Conservation (phyloP, 1,140 invertebrate genomes). For the Paralvinella palmiformis region DNA sequence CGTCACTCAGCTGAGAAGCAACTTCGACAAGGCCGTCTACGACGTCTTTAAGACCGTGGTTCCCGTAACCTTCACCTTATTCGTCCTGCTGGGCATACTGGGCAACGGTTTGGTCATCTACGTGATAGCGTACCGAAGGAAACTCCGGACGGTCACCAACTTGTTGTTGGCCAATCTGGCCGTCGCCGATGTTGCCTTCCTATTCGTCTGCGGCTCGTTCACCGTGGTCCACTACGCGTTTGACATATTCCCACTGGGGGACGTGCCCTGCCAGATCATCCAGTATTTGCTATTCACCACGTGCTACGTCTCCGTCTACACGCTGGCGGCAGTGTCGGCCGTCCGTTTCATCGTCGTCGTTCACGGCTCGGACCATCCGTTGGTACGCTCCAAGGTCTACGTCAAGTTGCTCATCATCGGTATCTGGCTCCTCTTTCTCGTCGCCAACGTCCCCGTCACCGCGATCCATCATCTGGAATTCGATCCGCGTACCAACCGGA, state of each 20-base stretch:
- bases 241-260: conserved; percentile 3
- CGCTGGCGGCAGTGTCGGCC: conserved; percentile 78
- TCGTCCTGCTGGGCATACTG: not conserved
- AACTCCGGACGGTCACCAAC: conserved; percentile 16
- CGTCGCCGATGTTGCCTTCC: conserved; percentile 14
- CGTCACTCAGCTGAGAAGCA: too few relatives aligned
- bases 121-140: conserved; percentile 6
- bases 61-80: not conserved
- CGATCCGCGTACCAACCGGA: conserved; percentile 55
- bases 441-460: conserved; percentile 66
- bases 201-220: conserved; percentile 14
- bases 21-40: too few relatives aligned
- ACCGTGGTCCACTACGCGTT: conserved; percentile 12
- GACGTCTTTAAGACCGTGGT: not conserved
- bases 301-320: conserved; percentile 83
- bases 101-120: conserved; percentile 16
- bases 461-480: conserved; percentile 56
- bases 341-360: conserved; percentile 17
- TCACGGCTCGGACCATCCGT: too few relatives aligned
- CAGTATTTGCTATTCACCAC: conserved; percentile 57
- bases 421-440: conserved; percentile 7
- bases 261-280: conserved; percentile 9
- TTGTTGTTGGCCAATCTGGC: conserved; percentile 16
- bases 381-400: not conserved
- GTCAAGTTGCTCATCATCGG: not conserved